Conservation (phyloP, 2,113 vertebrate genomes). For the Rutilus rutilus region DNA sequence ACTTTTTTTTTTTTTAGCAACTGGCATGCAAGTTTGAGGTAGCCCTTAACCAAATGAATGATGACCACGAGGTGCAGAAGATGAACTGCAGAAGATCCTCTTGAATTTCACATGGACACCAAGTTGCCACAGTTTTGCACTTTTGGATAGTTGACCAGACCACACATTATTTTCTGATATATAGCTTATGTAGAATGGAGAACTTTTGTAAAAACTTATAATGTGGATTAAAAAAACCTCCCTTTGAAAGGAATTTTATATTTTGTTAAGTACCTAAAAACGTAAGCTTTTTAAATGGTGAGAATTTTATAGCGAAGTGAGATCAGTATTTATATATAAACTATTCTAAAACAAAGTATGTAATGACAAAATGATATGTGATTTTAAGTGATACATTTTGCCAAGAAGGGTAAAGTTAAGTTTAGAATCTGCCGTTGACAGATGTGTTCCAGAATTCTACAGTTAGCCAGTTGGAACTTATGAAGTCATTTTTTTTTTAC, state of each 20-base stretch:
- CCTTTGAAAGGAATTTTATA: conserved; percentile 1
- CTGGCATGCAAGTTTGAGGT: conserved; percentile 67
- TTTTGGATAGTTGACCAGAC: neutral
- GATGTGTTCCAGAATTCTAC: neutral
- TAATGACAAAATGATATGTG: neutral
- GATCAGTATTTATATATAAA: neutral
- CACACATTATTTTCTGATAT: neutral
- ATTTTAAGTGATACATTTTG: neutral
- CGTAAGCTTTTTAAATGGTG: neutral
- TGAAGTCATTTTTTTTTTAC: neutral
- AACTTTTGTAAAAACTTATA: neutral
- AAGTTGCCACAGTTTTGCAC: neutral
- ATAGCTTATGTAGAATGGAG: neutral
- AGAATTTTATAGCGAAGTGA: neutral
- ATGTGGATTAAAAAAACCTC: neutral
- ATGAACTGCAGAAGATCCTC: conserved; percentile 49
- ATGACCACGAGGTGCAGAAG: conserved; percentile 25
- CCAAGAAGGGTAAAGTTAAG: neutral
- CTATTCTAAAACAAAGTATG: neutral
- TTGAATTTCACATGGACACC: neutral
- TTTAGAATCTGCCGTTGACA: neutral
- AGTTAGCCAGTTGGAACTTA: neutral
- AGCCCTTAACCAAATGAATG: conserved; percentile 48
- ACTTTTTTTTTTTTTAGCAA: conserved; percentile 56
- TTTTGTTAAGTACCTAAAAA: neutral